A percentile compares a stretch with the other conserved stretches of the same genome.
phyloP scores from a whole-genome alignment of 2,888 invertebrate genomes.

The Polyploca ridens region DNA sequence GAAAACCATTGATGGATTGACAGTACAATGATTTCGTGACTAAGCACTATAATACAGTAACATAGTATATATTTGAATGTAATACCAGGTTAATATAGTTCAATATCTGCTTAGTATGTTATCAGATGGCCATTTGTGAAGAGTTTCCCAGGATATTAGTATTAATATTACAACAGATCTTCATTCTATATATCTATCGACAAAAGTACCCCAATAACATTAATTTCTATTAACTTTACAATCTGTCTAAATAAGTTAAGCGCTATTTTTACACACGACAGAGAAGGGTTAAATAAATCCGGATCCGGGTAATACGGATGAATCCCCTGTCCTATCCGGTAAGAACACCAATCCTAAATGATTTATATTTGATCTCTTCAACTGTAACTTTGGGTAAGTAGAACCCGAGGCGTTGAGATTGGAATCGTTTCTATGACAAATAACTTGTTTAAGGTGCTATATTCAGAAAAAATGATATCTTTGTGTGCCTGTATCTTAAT shows the following conservation, averaged over 20 bases:
- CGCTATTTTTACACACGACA: neutral
- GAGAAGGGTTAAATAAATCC: slow-evolving; percentile 51
- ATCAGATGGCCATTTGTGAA: no score
- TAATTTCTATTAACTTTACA: slow-evolving; percentile 17
- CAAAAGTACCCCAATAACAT: neutral
- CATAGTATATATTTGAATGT: no score
- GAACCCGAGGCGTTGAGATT: neutral
- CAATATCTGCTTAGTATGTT: no score
- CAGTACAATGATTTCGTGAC: slow-evolving; percentile 5
- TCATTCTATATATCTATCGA: neutral
- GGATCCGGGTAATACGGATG: slow-evolving; percentile 31
- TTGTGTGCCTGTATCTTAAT: no score
- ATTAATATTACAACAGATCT: neutral
- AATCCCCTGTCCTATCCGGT: slow-evolving; percentile 32
- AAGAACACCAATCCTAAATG: slow-evolving; percentile 49
- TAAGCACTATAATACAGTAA: neutral
- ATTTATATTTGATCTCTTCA: slow-evolving; percentile 54
- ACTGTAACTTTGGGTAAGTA: neutral
- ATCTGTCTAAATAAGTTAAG: slow-evolving; percentile 25
- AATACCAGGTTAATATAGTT: no score
- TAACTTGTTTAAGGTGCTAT: slow-evolving; percentile 4
- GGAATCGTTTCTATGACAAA: slow-evolving; percentile 3
- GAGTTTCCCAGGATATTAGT: no score
- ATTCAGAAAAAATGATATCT: no score
- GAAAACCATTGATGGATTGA: slow-evolving; percentile 4